These are phyloP conservation scores for Brachionus asplanchnoidis DNA, from an alignment of 1,140 invertebrate genomes.

Conservation along the genomic window DNA sequence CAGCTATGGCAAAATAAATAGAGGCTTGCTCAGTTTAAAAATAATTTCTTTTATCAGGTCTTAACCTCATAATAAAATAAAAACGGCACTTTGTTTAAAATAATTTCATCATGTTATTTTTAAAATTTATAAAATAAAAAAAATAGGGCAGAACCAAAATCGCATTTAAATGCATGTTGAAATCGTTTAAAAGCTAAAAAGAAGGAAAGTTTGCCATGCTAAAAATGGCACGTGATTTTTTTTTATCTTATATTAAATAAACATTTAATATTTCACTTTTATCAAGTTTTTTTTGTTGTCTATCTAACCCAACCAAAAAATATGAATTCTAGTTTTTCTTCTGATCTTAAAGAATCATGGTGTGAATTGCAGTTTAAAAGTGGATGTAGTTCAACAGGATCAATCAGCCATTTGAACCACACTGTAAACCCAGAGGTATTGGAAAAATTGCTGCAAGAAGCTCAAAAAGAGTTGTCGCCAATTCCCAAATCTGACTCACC, in stretches of 20 bases:
- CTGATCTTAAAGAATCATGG: slow-evolving; percentile 15
- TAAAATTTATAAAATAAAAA: neutral
- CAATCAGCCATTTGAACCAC: slow-evolving; percentile 36
- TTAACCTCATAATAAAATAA: neutral
- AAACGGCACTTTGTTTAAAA: neutral
- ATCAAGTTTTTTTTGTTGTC: neutral
- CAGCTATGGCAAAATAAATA: too few relatives aligned
- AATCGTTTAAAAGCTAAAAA: neutral
- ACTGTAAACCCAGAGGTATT: slow-evolving; percentile 36
- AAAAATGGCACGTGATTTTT: slow-evolving; percentile 1
- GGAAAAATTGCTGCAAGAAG: slow-evolving; percentile 39
- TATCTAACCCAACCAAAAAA: neutral
- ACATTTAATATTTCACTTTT: neutral
- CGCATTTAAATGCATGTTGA: neutral
- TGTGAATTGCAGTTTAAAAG: slow-evolving; percentile 36
- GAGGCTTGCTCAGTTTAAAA: too few relatives aligned
- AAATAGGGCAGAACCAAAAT: neutral
- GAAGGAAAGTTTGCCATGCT: neutral
- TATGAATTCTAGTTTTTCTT: slow-evolving; percentile 34
- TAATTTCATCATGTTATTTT: neutral
- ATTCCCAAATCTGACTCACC: neutral
- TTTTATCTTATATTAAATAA: neutral
- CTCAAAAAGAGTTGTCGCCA: slow-evolving; percentile 21
- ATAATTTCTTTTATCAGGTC: too few relatives aligned
- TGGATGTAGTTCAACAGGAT: slow-evolving; percentile 40